Conservation (phyloP, 2,113 vertebrate species). For the Sclerurus mexicanus region DNA sequence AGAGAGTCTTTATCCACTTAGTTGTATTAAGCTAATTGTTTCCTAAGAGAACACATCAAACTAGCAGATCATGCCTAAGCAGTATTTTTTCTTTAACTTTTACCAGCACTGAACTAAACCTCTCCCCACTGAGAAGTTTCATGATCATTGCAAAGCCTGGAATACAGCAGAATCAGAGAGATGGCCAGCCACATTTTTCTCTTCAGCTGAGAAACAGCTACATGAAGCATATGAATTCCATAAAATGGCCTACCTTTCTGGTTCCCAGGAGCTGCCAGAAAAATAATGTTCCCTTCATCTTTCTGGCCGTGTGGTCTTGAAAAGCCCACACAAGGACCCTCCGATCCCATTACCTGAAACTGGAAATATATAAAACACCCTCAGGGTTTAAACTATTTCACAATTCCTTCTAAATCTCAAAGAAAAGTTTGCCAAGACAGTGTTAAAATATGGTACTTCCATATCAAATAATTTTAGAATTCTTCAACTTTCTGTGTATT, state of each 20-base stretch:
- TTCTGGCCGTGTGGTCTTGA: neutral
- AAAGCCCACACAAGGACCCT: neutral
- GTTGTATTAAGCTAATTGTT: neutral
- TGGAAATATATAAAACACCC: neutral
- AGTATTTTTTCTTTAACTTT: neutral
- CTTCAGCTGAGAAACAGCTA: neutral
- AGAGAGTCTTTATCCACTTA: neutral
- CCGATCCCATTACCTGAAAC: neutral
- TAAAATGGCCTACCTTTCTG: neutral
- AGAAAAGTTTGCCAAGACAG: neutral
- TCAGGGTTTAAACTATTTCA: neutral
- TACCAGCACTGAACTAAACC: neutral
- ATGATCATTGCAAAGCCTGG: neutral
- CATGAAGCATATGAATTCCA: neutral
- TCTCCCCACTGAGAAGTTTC: neutral
- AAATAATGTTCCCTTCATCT: neutral
- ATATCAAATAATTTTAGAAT: neutral
- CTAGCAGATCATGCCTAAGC: neutral
- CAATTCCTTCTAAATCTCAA: neutral
- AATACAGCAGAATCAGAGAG: neutral
- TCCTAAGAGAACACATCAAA: neutral
- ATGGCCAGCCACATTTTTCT: accelerated
- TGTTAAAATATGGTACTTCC: neutral
- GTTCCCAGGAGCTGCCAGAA: neutral
- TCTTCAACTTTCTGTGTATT: neutral